phyloP scores from a whole-genome alignment of 1,140 invertebrate species.

The Drosophila murphyi region DNA sequence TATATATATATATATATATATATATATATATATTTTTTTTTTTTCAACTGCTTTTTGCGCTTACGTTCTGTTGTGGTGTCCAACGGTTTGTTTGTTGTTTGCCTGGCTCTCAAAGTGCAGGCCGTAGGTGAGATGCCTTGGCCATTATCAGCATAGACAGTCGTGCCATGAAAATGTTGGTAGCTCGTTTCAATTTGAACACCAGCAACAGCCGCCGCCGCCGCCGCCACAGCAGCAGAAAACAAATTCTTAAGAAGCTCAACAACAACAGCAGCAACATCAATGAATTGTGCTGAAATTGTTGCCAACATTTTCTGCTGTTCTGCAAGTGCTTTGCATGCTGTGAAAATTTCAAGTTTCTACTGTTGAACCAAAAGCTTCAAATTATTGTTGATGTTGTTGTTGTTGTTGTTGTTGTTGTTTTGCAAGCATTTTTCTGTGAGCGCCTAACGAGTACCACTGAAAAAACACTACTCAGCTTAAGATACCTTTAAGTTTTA shows the following conservation, averaged over 20 bases:
- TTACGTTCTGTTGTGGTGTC: conserved; percentile 15
- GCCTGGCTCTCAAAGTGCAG: background rate
- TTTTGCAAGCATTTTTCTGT: background rate
- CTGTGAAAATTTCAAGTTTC: conserved; percentile 30
- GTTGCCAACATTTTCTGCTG: conserved; percentile 3
- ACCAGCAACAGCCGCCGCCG: conserved; percentile 20
- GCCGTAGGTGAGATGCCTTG: conserved; percentile 31
- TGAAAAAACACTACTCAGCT: too few species aligned
- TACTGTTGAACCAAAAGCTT: background rate
- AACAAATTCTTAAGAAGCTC: conserved; percentile 27
- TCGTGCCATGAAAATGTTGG: conserved; percentile 35
- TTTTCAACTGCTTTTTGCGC: background rate
- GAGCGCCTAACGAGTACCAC: too few species aligned
- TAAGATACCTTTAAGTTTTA: too few species aligned
- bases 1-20: background rate
- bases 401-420: background rate
- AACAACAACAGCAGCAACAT: background rate
- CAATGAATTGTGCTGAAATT: conserved; percentile 39
- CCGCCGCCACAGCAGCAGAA: conserved; percentile 2
- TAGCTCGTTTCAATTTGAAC: conserved; percentile 5
- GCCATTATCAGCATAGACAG: conserved; percentile 45
- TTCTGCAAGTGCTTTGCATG: conserved; percentile 24
- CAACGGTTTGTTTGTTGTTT: conserved; percentile 28
- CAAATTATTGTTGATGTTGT: background rate
- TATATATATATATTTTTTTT: conserved; percentile 14